Conservation (phyloP, 2,797 vertebrate species). For the Cyprinodon diabolis region DNA sequence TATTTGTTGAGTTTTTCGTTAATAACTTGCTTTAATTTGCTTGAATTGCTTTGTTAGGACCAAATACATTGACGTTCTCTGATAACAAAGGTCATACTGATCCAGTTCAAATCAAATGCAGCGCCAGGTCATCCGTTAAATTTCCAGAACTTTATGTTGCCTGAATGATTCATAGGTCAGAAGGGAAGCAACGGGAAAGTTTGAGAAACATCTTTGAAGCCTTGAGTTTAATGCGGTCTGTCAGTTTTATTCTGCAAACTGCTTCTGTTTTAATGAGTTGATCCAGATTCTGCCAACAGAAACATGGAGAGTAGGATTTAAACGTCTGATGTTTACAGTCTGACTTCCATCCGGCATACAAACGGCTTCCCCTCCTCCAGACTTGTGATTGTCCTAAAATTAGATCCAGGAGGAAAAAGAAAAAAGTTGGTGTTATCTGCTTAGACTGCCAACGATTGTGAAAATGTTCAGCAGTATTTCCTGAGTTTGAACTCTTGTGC, state of each 20-base stretch:
- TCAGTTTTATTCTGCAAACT: background rate
- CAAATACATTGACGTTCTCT: no score
- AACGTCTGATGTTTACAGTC: conserved; percentile 11
- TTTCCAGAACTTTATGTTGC: background rate
- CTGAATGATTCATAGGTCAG: background rate
- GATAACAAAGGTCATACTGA: no score
- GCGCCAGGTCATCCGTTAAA: background rate
- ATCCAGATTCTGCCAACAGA: background rate
- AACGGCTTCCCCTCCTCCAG: conserved; percentile 29
- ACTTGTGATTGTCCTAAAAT: conserved; percentile 56
- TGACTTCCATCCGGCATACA: conserved; percentile 20
- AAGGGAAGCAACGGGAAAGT: background rate
- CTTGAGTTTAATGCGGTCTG: background rate
- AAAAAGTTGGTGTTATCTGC: conserved; percentile 30
- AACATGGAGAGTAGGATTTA: conserved; percentile 2
- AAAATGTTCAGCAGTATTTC: conserved; percentile 40
- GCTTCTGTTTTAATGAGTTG: background rate
- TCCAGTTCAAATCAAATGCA: background rate
- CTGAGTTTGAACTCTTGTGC: conserved; percentile 26
- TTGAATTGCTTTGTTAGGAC: no score
- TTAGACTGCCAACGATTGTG: conserved; percentile 41
- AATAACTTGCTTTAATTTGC: no score
- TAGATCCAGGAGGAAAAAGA: conserved; percentile 21
- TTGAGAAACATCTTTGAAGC: background rate
- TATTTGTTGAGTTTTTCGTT: no score